A percentile compares a stretch with the other conserved stretches of the same genome.
Evolutionary conservation across 2,113 vertebrate species (phyloP).

Genomic region (Crotophaga sulcirostris): DNA sequence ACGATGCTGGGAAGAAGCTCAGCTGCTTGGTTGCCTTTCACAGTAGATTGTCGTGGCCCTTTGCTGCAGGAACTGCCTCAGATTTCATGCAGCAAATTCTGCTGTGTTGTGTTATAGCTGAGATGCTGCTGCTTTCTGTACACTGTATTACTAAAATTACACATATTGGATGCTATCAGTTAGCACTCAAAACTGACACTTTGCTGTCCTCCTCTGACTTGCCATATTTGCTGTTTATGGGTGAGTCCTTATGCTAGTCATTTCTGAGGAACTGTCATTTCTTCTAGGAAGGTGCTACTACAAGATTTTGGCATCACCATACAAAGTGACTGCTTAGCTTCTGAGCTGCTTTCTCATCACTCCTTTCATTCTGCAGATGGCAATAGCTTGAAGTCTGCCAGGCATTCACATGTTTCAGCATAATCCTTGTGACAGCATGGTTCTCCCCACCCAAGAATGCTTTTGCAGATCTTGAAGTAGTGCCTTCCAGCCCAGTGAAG

Average conservation of each 20-base stretch:
- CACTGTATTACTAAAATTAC: no score
- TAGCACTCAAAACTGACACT: not conserved
- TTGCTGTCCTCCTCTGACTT: not conserved
- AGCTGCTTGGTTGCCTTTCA: not conserved
- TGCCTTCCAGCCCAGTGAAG: not conserved
- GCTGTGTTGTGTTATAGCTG: not conserved
- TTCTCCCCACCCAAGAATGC: not conserved
- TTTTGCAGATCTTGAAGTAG: not conserved
- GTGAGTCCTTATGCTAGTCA: not conserved
- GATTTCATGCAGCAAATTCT: not conserved
- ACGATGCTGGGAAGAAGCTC: not conserved
- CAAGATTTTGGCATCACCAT: not conserved
- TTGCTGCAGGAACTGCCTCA: not conserved
- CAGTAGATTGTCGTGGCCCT: accelerated
- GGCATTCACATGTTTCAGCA: not conserved
- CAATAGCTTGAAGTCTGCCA: not conserved
- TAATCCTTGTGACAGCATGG: not conserved
- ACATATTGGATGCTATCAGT: not conserved
- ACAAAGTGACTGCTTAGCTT: not conserved
- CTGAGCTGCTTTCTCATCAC: not conserved
- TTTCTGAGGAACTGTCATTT: not conserved
- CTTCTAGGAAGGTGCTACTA: not conserved
- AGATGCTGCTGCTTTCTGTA: not conserved
- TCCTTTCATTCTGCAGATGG: not conserved
- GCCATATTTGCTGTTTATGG: not conserved